A percentile compares a stretch with the other conserved stretches of the same genome.
phyloP scores from a whole-genome alignment of 30 jellyfish, hydroid and myxozoan genomes.

The Clytia hemisphaerica region DNA sequence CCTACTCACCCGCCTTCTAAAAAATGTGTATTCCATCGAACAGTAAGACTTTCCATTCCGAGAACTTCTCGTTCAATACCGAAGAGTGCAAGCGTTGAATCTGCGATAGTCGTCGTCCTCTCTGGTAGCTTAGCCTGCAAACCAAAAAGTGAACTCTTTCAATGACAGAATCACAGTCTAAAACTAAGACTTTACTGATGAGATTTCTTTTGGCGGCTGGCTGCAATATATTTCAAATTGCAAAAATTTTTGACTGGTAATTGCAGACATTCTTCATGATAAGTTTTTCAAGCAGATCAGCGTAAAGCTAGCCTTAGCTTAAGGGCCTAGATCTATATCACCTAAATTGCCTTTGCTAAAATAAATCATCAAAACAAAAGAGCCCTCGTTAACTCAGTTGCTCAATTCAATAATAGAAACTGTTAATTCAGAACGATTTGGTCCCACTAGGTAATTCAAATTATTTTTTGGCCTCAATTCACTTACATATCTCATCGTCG shows the following conservation, averaged over 20 bases:
- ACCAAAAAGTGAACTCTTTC: background rate
- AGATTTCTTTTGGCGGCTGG: no score
- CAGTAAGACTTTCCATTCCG: slow-evolving; percentile 19
- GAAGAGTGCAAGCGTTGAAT: slow-evolving; percentile 32
- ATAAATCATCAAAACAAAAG: no score
- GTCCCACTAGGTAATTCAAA: no score
- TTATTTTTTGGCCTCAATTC: background rate
- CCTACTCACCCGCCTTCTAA: slow-evolving; percentile 64
- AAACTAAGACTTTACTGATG: background rate
- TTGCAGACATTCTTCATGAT: no score
- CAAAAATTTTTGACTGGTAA: background rate
- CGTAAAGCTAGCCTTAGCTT: no score
- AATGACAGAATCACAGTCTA: background rate
- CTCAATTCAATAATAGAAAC: no score
- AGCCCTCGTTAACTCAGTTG: no score
- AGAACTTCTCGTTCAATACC: slow-evolving; percentile 60
- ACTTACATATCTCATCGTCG: slow-evolving; percentile 65
- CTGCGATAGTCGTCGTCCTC: slow-evolving; percentile 30
- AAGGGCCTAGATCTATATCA: no score
- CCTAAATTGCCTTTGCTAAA: no score
- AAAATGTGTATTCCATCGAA: slow-evolving; percentile 54
- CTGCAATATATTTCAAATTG: background rate
- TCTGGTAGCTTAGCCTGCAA: slow-evolving; percentile 54
- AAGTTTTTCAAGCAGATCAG: no score
- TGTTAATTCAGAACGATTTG: no score